Conservation (phyloP, 1,140 invertebrate species). For the Medauroidea extradentata region DNA sequence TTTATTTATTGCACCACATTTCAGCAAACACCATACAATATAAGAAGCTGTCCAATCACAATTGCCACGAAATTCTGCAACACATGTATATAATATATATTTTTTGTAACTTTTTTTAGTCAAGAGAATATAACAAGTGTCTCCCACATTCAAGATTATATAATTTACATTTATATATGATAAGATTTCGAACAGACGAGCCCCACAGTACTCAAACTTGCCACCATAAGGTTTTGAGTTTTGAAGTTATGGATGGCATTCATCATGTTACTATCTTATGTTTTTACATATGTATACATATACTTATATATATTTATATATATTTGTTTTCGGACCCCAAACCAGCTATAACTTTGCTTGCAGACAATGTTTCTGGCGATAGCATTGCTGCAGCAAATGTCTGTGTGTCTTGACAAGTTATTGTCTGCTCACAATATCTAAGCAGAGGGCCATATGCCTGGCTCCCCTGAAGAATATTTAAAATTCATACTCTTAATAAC, state of each 20-base stretch:
- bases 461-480: conserved; percentile 46
- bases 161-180: conserved; percentile 11
- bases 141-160: too few relatives aligned
- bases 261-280: conserved; percentile 4
- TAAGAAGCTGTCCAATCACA: conserved; percentile 20
- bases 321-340: conserved; percentile 42
- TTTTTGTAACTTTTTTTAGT: too few relatives aligned
- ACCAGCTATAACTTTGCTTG: conserved; percentile 38
- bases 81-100: too few relatives aligned
- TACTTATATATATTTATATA: not conserved
- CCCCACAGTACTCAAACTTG: conserved; percentile 14
- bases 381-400: conserved; percentile 11
- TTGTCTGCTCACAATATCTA: conserved; percentile 48
- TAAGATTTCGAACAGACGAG: conserved; percentile 13
- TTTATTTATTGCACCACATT: conserved; percentile 20
- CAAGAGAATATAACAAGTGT: too few relatives aligned
- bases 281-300: not conserved
- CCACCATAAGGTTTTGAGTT: conserved; percentile 9
- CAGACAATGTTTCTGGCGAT: too few relatives aligned
- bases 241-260: conserved; percentile 2
- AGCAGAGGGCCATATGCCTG: conserved; percentile 37
- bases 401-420: conserved; percentile 30
- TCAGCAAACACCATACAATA: conserved; percentile 19
- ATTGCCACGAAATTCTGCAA: conserved; percentile 15
- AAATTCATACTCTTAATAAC: conserved; percentile 13